A percentile compares a stretch with the other conserved stretches of the same genome.
Conservation (phyloP, 2,888 invertebrate species). For the Microplitis manilae region DNA sequence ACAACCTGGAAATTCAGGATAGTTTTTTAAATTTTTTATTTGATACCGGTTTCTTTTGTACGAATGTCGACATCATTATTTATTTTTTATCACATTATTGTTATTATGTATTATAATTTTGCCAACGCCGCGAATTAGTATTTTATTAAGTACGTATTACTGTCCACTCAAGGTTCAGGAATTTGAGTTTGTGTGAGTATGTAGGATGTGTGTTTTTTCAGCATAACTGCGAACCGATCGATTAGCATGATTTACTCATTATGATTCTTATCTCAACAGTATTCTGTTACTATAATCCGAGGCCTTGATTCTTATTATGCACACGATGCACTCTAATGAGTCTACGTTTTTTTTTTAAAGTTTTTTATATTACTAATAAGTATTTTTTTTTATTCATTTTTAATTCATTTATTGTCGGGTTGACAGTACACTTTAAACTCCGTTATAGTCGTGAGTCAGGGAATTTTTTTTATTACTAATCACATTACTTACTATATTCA, state of each 20-base stretch:
- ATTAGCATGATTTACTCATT: conserved; percentile 48
- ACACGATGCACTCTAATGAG: background rate
- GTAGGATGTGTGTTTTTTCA: background rate
- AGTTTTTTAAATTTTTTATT: background rate
- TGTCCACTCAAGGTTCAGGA: background rate
- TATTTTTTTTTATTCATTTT: too few relatives aligned
- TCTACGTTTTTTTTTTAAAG: background rate
- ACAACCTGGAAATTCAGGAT: background rate
- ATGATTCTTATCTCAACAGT: conserved; percentile 40
- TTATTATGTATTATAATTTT: background rate
- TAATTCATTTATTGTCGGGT: too few relatives aligned
- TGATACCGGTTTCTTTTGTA: background rate
- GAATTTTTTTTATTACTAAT: too few relatives aligned
- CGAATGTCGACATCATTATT: background rate
- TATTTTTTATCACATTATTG: background rate
- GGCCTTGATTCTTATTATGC: conserved; percentile 23
- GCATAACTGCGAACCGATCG: conserved; percentile 1
- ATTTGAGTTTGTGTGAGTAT: background rate
- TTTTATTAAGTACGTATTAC: background rate
- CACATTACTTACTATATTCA: too few relatives aligned
- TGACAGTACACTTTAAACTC: too few relatives aligned
- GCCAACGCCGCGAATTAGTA: background rate
- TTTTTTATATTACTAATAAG: background rate
- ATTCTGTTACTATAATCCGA: background rate
- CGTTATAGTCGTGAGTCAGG: background rate